Conservation (phyloP, 2,888 invertebrate genomes). For the Lissocephala sabroskyi region DNA sequence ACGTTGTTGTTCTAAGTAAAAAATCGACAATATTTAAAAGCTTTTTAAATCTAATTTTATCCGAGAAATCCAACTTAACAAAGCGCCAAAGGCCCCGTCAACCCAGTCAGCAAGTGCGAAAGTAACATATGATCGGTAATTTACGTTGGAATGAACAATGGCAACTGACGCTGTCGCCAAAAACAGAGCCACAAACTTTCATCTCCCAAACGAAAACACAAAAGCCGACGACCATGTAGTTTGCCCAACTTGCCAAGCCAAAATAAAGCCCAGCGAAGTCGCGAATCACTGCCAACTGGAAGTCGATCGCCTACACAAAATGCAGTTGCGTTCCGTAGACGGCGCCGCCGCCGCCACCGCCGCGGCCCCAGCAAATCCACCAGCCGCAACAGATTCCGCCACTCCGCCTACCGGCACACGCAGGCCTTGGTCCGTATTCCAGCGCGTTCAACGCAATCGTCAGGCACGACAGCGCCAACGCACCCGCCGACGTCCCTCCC, state of each 20-base stretch:
- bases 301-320: slow-evolving; percentile 77
- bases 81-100: neutral
- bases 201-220: slow-evolving; percentile 23
- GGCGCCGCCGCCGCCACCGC: neutral
- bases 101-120: neutral
- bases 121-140: neutral
- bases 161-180: slow-evolving; percentile 46
- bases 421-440: slow-evolving; percentile 81
- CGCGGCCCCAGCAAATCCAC: slow-evolving; percentile 1
- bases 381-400: slow-evolving; percentile 6
- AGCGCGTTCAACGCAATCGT: slow-evolving; percentile 82
- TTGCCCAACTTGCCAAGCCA: slow-evolving; percentile 93
- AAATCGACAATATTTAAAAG: too few species aligned
- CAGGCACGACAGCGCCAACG: slow-evolving; percentile 77
- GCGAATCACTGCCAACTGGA: slow-evolving; percentile 87
- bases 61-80: slow-evolving; percentile 18
- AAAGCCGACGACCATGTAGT: slow-evolving; percentile 72
- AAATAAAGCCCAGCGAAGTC: slow-evolving; percentile 86
- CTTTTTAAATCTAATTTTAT: slow-evolving; percentile 31
- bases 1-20: too few species aligned
- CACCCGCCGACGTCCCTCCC: slow-evolving; percentile 76
- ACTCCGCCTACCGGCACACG: slow-evolving; percentile 20
- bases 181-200: slow-evolving; percentile 43
- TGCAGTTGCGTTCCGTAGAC: slow-evolving; percentile 25
- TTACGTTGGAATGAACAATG: slow-evolving; percentile 21